Base-by-base conservation (phyloP, 2,113 vertebrate species). In the Muntiacus reevesi region DNA sequence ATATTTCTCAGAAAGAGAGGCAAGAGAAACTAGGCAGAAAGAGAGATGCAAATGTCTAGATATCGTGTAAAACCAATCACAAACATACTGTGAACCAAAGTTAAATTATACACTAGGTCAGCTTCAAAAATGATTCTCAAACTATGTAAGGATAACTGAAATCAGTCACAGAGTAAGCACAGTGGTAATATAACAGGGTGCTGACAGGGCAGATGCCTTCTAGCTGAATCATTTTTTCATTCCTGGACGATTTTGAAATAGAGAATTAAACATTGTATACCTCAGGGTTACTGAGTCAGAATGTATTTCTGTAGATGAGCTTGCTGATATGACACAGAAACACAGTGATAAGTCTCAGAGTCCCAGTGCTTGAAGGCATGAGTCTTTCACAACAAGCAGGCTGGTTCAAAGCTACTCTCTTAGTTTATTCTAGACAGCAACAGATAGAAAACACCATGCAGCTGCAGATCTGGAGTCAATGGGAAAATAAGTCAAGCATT, bases 261-360 rank as follows among this genome's bases (percentile, higher is more conserved):
- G 98, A 98, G 98, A 99, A 99, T 99, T 99, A 99, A 98, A 97
- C 96, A 98, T 86, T 98, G 96, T 98, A 98, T 99, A 99, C 99
- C 99, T 98, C 98, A 92, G 98, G 99, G 98, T 98, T 98, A 97
- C 97, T 98, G 98, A 98, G 98, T 99, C 98, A 99, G 96, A 98
- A 99, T 98, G 85, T 97, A 98, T 99, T 98, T 98, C 98, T 98
- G 96, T 96, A 98, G 98, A 99, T 98, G 98, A 98, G 97, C 95
- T 95, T 98, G 96, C 98, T 98, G 98, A 98, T 98, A 98, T 98
- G 98, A 99, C 98, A 98, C 96, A 98, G 97, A 98, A 98, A 98
- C 43, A 0, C 64, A 96, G 92, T 95, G 94, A 97, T 98, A 98
- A 99, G 95, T 97, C 93, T 98, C 98, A 98, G 97, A 97, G 88